Base-by-base conservation (phyloP, 2,888 invertebrate species). In the Lysandra bellargus region DNA sequence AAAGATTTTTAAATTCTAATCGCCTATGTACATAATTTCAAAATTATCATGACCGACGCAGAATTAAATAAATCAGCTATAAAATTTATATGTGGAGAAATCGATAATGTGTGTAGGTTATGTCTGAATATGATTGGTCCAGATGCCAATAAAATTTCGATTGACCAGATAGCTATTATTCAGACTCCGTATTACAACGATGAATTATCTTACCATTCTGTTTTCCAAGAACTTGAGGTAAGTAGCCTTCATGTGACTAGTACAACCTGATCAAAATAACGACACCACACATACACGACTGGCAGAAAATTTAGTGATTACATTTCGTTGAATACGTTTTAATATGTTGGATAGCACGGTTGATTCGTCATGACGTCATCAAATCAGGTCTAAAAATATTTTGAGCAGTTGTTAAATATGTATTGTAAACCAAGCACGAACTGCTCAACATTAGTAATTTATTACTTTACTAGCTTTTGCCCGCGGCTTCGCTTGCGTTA, bases 131-230 rank as follows among this genome's bases (percentile, higher is more conserved):
- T 17, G 3, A 57, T 57, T 4, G 57, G 57, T 57, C 57, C 57
- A 4, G 57, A 57, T 1, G 1, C 4, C 57, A 57, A 17, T 57
- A 17, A 57, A 17, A 57, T 57, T 57, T 57, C 57, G 4, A 57
- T 57, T 57, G 4, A 57, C 57, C 73, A 37, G 40, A 40, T n/a
- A 12, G 57, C 57, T 57, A 57, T 57, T 17, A 57, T 57, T 17
- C 57, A 57, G 57, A 57, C 57, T 17, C 57, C 73, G 37, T 73
- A 73, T 73, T 73, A 33, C 6, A 40, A 73, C 17, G 73, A 73
- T 5, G 40, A n/a, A n/a, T 17, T 73, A 44, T 73, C 73, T 33
- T 73, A 40, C n/a, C 30, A 40, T 4, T 12, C 44, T 2, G 40
- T 73, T 5, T 44, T 73, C 17, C 14, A 37, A 40, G 73, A 37